Percentiles rank a stretch among this genome's conserved stretches.
phyloP scores from a whole-genome alignment of 2,888 invertebrate genomes.

The Apomyelois bistriatella region DNA sequence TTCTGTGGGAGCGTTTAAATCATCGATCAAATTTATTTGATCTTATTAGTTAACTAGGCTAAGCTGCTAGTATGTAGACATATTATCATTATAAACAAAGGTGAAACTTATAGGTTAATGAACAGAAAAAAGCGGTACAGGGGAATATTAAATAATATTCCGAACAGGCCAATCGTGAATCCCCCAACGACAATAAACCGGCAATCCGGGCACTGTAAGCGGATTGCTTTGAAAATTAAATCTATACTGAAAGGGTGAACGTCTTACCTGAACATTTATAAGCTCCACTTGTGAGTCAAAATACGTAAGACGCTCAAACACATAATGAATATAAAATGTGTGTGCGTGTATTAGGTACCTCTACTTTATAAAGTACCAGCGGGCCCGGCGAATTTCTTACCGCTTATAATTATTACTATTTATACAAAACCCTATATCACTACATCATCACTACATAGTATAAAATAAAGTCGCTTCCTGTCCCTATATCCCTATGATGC shows the following conservation, averaged over 20 bases:
- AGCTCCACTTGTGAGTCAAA: background rate
- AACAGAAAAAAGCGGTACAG: slow-evolving; percentile 6
- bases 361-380: too few species aligned
- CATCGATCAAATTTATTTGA: too few species aligned
- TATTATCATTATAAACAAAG: background rate
- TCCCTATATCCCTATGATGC: too few species aligned
- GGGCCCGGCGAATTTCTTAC: too few species aligned
- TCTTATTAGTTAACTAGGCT: too few species aligned
- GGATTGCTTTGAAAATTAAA: slow-evolving; percentile 29
- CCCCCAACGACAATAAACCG: slow-evolving; percentile 20
- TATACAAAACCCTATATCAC: too few species aligned
- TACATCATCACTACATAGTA: too few species aligned
- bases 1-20: too few species aligned
- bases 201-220: slow-evolving; percentile 18
- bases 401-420: too few species aligned
- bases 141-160: slow-evolving; percentile 19
- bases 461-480: too few species aligned
- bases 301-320: background rate
- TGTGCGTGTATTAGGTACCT: background rate
- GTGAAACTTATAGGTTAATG: background rate
- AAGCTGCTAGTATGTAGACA: too few species aligned
- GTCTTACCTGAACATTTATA: slow-evolving; percentile 1
- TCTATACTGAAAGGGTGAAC: slow-evolving; percentile 16
- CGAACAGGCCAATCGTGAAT: slow-evolving; percentile 15
- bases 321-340: background rate